These are phyloP conservation scores for Artibeus lituratus DNA, from an alignment of 2,797 vertebrate genomes.

Conservation along the genomic window DNA sequence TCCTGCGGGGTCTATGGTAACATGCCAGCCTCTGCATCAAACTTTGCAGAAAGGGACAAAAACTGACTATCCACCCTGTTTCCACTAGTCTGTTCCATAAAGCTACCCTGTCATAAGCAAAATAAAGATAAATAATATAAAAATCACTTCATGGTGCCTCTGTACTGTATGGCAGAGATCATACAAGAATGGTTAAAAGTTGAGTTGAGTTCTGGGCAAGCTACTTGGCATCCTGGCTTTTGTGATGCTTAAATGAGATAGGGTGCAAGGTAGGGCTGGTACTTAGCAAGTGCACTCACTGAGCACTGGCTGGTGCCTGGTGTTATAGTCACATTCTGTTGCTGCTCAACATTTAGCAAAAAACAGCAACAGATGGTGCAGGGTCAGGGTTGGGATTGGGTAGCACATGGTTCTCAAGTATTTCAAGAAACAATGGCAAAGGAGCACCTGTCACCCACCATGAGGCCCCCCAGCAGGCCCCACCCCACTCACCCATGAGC, in stretches of 20 bases:
- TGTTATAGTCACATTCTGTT: background rate
- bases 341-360: background rate
- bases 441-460: background rate
- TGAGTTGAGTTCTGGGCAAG: background rate
- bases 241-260: background rate
- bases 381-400: background rate
- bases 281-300: background rate
- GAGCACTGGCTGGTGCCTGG: background rate
- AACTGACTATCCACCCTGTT: background rate
- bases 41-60: background rate
- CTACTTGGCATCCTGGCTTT: background rate
- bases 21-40: background rate
- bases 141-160: background rate
- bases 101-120: background rate
- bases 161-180: background rate
- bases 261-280: background rate
- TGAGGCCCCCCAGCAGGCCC: background rate
- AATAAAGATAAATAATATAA: background rate
- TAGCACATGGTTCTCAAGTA: background rate
- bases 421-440: background rate
- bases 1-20: background rate
- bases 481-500: constrained; percentile 78
- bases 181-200: background rate
- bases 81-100: background rate
- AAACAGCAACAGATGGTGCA: background rate